Percentiles rank a stretch among this genome's conserved stretches.
These are phyloP conservation scores for Marmota monax DNA, from an alignment of 2,113 vertebrate genomes.

Conservation along the genomic window DNA sequence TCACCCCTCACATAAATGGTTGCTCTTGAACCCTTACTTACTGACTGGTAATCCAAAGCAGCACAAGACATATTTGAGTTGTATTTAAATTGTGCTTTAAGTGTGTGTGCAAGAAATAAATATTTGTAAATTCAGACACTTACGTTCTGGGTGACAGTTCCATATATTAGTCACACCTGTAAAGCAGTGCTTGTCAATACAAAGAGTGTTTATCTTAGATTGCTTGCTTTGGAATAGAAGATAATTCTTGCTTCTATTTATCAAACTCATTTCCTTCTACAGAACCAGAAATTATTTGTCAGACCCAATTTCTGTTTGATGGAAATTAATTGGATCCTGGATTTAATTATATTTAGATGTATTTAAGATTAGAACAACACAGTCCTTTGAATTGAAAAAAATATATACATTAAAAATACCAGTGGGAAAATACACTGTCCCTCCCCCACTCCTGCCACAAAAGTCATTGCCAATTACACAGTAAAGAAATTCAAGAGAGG, in stretches of 20 bases:
- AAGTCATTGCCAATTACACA: background rate
- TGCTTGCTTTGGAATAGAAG: background rate
- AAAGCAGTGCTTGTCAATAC: background rate
- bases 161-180: background rate
- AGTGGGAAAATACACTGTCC: background rate
- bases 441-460: background rate
- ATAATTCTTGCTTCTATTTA: background rate
- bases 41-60: too few species aligned
- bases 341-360: slow-evolving; percentile 6
- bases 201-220: background rate
- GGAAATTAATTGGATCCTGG: background rate
- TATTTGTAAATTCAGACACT: background rate
- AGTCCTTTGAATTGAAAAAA: background rate
- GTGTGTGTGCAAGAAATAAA: background rate
- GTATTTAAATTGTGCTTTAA: background rate
- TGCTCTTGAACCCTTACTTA: too few species aligned
- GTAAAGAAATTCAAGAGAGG: background rate
- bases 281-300: background rate
- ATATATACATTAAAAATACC: background rate
- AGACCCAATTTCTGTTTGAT: background rate
- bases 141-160: background rate
- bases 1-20: too few species aligned
- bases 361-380: background rate
- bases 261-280: slow-evolving; percentile 14
- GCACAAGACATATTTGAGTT: too few species aligned